Evolutionary conservation across 1,140 invertebrate genomes (phyloP).

Genomic region (Luehdorfia chinensis): DNA sequence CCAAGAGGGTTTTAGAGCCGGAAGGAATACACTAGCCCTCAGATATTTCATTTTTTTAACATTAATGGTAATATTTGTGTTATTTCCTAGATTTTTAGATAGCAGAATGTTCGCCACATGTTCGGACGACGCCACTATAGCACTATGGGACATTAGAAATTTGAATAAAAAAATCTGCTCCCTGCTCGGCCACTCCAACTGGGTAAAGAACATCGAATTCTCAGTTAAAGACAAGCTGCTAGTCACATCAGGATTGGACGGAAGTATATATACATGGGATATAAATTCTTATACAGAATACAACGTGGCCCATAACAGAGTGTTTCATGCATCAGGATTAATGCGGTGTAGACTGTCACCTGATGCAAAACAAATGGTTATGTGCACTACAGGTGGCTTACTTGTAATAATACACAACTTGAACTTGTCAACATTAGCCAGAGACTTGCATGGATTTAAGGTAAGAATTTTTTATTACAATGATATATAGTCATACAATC

Average conservation of each 20-base stretch:
- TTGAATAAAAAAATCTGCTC: constrained; percentile 86
- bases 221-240: constrained; percentile 90
- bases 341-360: constrained; percentile 94
- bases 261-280: constrained; percentile 96
- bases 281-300: constrained; percentile 92
- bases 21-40: too few species aligned
- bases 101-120: constrained; percentile 93
- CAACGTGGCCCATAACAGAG: constrained; percentile 86
- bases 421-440: constrained; percentile 85
- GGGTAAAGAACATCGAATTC: constrained; percentile 98
- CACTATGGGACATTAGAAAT: constrained; percentile 93
- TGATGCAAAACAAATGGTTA: constrained; percentile 91
- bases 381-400: constrained; percentile 93
- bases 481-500: not conserved
- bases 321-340: constrained; percentile 89
- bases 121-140: constrained; percentile 95
- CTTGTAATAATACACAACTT: constrained; percentile 94
- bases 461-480: constrained; percentile 75
- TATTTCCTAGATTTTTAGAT: constrained; percentile 87
- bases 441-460: constrained; percentile 92
- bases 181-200: constrained; percentile 93
- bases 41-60: too few species aligned
- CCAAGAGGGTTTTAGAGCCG: too few species aligned
- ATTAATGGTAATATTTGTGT: too few species aligned
- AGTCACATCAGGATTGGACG: constrained; percentile 95